Base-by-base conservation (phyloP, 1,140 invertebrate species). In the Drosophila hydei region DNA sequence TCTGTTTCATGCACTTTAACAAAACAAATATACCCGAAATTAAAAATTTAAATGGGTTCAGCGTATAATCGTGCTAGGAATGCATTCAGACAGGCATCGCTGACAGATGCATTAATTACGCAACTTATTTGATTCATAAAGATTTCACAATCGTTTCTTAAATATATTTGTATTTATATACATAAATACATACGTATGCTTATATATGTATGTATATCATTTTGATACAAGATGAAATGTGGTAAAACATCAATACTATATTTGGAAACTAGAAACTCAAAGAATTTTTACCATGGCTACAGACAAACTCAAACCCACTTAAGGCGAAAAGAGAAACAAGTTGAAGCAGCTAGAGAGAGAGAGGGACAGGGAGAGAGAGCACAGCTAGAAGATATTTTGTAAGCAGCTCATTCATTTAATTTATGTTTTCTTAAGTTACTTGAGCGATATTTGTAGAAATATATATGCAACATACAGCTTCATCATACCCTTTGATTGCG, bases 241-340 rank as follows among this genome's bases (percentile, higher is more conserved):
- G 21, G 36, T 48, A 47, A 38, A 56, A 58, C 33, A 11, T 51
- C 30, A 18, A 30, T 2, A 14, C 50, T 25, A 36, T 56, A 69
- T 50, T 62, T 51, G 71, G 71, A 48, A 72, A 68, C 70, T 48
- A 42, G 64, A 42, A 19, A n/a, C 23, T 56, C n/a, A 23, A 64
- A 64, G 30, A 61, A 68, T 55, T 55, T 58, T 60, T 50, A 68
- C 33, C 25, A 36, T 43, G 27, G 18, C 36, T 23, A 25, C 9
- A 58, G 14, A 21, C 23, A 14, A 36, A 7, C 25, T 27, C 7
- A 7, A 62, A 51, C 21, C 27, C 12, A 51, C 19, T 21, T n/a
- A 25, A 27, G 12, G 9, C 9, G 11, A 9, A 19, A 14, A 11
- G 8, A 23, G 5, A 47, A n/a, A 47, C 19, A 23, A 47, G 19